phyloP scores from a whole-genome alignment of 2,113 vertebrate genomes.

The Esox niger region DNA sequence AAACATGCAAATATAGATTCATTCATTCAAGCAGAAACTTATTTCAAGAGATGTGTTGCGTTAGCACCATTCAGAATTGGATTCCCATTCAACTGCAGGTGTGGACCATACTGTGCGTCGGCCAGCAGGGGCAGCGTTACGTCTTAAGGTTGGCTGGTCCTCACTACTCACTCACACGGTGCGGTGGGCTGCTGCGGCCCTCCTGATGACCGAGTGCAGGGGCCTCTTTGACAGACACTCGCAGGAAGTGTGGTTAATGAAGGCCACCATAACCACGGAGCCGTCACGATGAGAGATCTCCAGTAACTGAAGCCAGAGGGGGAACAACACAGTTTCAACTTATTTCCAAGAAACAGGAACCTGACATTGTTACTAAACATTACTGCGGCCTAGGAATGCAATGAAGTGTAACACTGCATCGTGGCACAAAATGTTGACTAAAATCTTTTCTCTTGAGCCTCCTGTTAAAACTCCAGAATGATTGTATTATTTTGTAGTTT shows the following conservation, averaged over 20 bases:
- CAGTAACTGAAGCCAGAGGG: slow-evolving; percentile 54
- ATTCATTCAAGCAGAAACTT: too few relatives aligned
- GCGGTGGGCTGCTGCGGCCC: slow-evolving; percentile 51
- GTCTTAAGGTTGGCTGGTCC: too few relatives aligned
- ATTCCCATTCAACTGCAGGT: too few relatives aligned
- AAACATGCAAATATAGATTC: too few relatives aligned
- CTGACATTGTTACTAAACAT: background rate
- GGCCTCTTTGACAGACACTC: slow-evolving; percentile 62
- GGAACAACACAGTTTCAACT: background rate
- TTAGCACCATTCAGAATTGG: too few relatives aligned
- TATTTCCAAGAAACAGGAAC: too few relatives aligned
- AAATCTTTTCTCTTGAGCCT: too few relatives aligned
- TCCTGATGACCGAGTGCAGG: slow-evolving; percentile 68
- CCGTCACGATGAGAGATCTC: slow-evolving; percentile 56
- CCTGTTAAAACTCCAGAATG: too few relatives aligned
- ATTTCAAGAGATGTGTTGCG: too few relatives aligned
- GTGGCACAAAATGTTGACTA: too few relatives aligned
- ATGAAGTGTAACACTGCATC: background rate
- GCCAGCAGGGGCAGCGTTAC: too few relatives aligned
- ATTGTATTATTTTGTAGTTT: background rate
- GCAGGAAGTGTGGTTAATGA: slow-evolving; percentile 72
- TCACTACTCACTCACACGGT: slow-evolving; percentile 54
- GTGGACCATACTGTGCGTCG: too few relatives aligned
- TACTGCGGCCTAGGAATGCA: background rate
- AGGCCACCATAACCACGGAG: slow-evolving; percentile 56